Conservation (phyloP, 2,888 invertebrate species). For the Cataglyphis cursor region DNA sequence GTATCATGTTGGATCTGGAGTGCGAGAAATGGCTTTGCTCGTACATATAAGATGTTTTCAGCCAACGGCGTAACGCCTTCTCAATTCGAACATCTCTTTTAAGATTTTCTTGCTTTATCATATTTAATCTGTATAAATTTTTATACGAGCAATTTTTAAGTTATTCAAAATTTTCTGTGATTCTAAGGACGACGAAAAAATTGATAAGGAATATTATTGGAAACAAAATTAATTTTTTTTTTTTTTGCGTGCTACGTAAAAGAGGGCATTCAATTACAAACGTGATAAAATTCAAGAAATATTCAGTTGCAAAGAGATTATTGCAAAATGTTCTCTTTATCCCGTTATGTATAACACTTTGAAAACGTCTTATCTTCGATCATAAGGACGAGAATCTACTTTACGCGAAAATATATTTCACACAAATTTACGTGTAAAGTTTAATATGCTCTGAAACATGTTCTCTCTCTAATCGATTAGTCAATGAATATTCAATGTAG, state of each 20-base stretch:
- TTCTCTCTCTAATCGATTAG: constrained; percentile 51
- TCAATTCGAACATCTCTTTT: constrained; percentile 12
- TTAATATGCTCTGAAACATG: constrained; percentile 44
- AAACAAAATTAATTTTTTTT: not conserved
- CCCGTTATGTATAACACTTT: not conserved
- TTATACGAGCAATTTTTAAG: not conserved
- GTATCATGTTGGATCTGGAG: constrained; percentile 70
- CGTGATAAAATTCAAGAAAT: not conserved
- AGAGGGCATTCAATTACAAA: too few species aligned
- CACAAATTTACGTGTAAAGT: constrained; percentile 49
- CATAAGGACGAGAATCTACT: not conserved
- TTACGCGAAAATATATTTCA: constrained; percentile 40
- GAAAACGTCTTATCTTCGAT: not conserved
- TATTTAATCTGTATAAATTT: not conserved
- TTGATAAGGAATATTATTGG: not conserved
- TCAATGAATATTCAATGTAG: constrained; percentile 53
- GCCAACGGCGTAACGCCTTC: constrained; percentile 39
- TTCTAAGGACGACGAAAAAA: not conserved
- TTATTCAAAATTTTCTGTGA: not conserved
- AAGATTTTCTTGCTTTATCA: not conserved
- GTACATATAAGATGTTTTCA: constrained; percentile 15
- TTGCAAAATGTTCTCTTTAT: not conserved
- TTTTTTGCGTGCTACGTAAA: not conserved
- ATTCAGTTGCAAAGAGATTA: not conserved
- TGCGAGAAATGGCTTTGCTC: constrained; percentile 63